Percentiles rank a stretch among this genome's conserved stretches.
Conservation (phyloP, 2,797 vertebrate species). For the Spinibarbus caldwelli region DNA sequence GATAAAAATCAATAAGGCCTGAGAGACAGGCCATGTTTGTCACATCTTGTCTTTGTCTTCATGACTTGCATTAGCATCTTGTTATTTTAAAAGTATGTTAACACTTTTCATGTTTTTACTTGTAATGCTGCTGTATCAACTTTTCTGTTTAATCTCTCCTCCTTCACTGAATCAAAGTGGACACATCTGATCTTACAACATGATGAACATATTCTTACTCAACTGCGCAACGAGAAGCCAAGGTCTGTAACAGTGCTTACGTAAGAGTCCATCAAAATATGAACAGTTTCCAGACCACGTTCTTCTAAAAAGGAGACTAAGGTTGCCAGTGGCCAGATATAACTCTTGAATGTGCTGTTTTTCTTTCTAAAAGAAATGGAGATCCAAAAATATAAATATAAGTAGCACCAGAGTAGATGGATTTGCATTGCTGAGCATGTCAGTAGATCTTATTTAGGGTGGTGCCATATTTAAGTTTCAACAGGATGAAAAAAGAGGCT, state of each 20-base stretch:
- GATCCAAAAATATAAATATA: not conserved
- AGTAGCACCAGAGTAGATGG: not conserved
- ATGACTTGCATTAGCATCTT: not conserved
- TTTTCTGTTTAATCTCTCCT: not conserved
- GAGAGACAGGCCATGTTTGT: too few species aligned
- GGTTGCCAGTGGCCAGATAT: conserved; percentile 29
- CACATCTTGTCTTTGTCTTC: too few species aligned
- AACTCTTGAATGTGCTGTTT: conserved; percentile 39
- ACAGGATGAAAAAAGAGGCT: not conserved
- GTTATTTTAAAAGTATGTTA: not conserved
- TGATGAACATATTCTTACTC: conserved; percentile 27
- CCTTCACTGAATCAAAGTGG: not conserved
- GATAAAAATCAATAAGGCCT: not conserved
- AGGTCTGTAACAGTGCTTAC: not conserved
- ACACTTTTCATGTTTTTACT: not conserved
- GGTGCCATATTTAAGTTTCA: not conserved
- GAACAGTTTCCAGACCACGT: conserved; percentile 43
- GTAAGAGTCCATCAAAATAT: conserved; percentile 11
- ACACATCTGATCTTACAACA: conserved; percentile 23
- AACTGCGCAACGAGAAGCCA: conserved; percentile 4
- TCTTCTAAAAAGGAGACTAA: conserved; percentile 37
- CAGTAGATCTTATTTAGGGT: not conserved
- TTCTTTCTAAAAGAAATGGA: conserved; percentile 36
- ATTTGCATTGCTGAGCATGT: not conserved
- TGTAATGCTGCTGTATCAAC: not conserved